Evolutionary conservation across 2,113 vertebrate species (phyloP).

Genomic region (Psittacula cyanocephala): DNA sequence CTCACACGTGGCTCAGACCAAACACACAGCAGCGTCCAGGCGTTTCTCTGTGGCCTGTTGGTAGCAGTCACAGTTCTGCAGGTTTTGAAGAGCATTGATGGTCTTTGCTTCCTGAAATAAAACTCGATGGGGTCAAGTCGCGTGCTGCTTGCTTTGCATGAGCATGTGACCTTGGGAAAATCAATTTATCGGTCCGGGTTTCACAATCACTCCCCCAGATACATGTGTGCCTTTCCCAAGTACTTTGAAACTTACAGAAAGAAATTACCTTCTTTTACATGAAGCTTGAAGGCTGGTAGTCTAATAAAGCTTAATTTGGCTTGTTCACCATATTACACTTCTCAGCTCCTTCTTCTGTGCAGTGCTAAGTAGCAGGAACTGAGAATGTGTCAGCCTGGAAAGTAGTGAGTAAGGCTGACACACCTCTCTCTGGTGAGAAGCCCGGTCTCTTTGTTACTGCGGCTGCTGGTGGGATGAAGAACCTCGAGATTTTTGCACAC

Average conservation of each 20-base stretch:
- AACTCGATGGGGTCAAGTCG: accelerated
- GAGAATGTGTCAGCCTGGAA: background rate
- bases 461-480: background rate
- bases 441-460: background rate
- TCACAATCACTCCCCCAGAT: background rate
- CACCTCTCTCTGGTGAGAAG: background rate
- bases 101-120: background rate
- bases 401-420: background rate
- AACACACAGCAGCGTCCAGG: accelerated
- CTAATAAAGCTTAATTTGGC: background rate
- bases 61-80: too few species aligned
- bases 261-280: background rate
- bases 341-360: background rate
- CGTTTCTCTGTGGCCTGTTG: background rate
- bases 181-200: background rate
- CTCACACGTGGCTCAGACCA: background rate
- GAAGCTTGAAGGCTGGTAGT: background rate
- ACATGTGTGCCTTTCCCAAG: background rate
- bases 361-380: background rate
- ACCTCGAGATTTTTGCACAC: background rate
- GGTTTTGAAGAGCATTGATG: background rate
- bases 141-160: background rate
- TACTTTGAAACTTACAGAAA: background rate
- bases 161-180: background rate
- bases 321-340: background rate